Evolutionary conservation across 2,888 invertebrate genomes (phyloP), one percentile per base, ranked within the genome.

Genomic region (Epiblema foenella): DNA sequence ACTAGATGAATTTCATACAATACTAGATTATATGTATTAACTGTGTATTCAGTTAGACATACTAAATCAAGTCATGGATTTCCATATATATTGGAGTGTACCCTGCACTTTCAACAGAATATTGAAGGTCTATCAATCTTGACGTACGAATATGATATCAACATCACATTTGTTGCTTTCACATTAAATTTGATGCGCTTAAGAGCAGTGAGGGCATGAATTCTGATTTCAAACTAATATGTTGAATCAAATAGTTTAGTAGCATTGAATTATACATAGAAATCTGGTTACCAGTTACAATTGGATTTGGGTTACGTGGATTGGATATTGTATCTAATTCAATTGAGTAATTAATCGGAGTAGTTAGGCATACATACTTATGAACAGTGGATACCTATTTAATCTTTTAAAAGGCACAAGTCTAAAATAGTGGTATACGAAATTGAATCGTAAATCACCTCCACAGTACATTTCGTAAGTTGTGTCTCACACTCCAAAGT

Each of bases 61-160:
- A n/a, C 42, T 42, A 42, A 42, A 42, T 15, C 42, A 42, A 3
- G 5, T 15, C 42, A 42, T 42, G 7, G 42, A 65, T 65, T 57
- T 46, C 68, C 60, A 60, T 68, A 62, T 15, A 68, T 68, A 68
- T 54, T 57, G 66, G 5, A 56, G 4, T 29, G 12, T 39, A 20
- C 10, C 15, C 24, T 42, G 42, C 42, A 42, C 42, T 59, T 59
- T 42, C 58, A 10, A n/a, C 15, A 42, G 20, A 42, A n/a, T 37
- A 42, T 59, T n/a, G 42, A 7, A 42, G 42, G 42, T 42, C 15
- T 15, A 42, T 42, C 42, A 15, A 12, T 12, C 42, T 42, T 15
- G n/a, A 42, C n/a, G 42, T 15, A 1, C 11, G 4, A 4, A 15
- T n/a, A 5, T 42, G 15, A 42, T 42, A 15, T 42, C 42, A 42